phyloP scores from a whole-genome alignment of 53 echinoderm and acorn worm species.

The Paracentrotus lividus region DNA sequence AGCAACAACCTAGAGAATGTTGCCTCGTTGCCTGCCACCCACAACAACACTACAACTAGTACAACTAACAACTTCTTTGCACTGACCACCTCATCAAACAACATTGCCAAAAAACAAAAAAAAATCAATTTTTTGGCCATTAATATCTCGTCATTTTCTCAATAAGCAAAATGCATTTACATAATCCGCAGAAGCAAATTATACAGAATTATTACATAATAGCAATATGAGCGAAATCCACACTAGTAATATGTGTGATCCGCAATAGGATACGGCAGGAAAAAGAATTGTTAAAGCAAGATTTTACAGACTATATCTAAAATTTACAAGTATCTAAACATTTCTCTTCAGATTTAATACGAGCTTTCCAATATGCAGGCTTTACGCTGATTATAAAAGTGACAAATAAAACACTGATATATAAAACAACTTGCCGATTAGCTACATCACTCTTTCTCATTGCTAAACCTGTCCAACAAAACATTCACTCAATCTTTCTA shows the following conservation, averaged over 20 bases:
- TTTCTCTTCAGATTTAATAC: slow-evolving; percentile 43
- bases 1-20: background rate
- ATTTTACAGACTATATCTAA: slow-evolving; percentile 72
- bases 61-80: slow-evolving; percentile 44
- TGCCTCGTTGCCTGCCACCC: slow-evolving; percentile 44
- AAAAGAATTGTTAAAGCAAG: slow-evolving; percentile 44
- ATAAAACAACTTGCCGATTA: slow-evolving; percentile 32
- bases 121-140: background rate
- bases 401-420: slow-evolving; percentile 36
- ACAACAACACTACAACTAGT: slow-evolving; percentile 64
- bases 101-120: background rate
- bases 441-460: slow-evolving; percentile 3
- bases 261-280: slow-evolving; percentile 44
- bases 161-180: slow-evolving; percentile 30
- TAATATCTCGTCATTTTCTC: background rate
- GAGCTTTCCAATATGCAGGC: slow-evolving; percentile 64
- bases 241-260: slow-evolving; percentile 47
- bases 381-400: background rate
- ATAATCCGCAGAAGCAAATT: slow-evolving; percentile 65
- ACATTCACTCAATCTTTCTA: slow-evolving; percentile 20
- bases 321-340: slow-evolving; percentile 64
- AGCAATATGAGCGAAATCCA: slow-evolving; percentile 37
- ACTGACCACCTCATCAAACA: slow-evolving; percentile 24
- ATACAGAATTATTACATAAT: slow-evolving; percentile 54
- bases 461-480: background rate